Base-by-base conservation (phyloP, 2,888 invertebrate genomes). In the Phengaris arion region DNA sequence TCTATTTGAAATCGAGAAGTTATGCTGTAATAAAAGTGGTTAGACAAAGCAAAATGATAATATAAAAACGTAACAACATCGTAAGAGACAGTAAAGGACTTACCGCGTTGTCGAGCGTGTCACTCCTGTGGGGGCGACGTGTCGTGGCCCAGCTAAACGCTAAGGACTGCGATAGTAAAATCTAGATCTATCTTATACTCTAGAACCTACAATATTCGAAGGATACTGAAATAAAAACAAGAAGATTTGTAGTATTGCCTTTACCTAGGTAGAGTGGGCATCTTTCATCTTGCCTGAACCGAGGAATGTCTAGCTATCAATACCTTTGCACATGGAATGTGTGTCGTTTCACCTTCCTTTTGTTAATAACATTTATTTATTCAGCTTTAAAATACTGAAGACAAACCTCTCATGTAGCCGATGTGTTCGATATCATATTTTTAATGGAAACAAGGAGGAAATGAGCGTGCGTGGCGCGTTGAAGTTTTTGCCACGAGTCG, bases 401-500 rank as follows among this genome's bases (percentile, higher is more conserved):
- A 45, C 45, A 64, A 52, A 45, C 35, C 35, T 64, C 64, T 45
- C 12, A 64, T 35, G 12, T 64, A 64, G 35, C 35, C 64, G 81
- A 83, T 77, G 74, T 77, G 68, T 74, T 75, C 77, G 77, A 77
- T 78, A 79, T 78, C n/a, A 69, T 75, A 75, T 69, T 75, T 75
- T 68, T 75, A 75, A 69, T 55, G 55, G 15, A 82, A 84, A 83
- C 82, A 82, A 83, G 85, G 85, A 86, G 79, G 83, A 84, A 85
- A 84, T 82, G 83, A 82, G 82, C 81, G 83, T 82, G 79, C 83
- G 83, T 82, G 83, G 79, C 82, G 45, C 64, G 83, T 81, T 79
- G 81, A 81, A 81, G 83, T 85, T 88, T 86, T 88, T 86, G 86
- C 87, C 84, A 82, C 86, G 85, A 82, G 87, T 89, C 87, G 88